Evolutionary conservation across 2,113 vertebrate species (phyloP).

Genomic region (Typhlomys cinereus): DNA sequence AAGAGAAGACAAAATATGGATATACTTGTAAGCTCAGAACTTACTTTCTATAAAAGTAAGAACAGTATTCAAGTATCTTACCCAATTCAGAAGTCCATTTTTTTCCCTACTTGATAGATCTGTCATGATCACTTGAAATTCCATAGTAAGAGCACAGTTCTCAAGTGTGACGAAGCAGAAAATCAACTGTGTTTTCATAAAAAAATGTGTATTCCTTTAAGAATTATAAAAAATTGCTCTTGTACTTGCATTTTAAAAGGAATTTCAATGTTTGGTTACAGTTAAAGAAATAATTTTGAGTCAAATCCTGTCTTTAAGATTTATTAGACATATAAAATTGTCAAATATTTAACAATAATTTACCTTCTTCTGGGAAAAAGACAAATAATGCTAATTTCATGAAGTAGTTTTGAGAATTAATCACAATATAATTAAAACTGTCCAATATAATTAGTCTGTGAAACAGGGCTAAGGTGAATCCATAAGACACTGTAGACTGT

Average conservation of each 20-base stretch:
- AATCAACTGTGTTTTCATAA: not conserved
- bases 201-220: not conserved
- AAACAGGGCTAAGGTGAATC: no score
- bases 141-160: not conserved
- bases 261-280: not conserved
- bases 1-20: not conserved
- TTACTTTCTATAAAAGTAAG: not conserved
- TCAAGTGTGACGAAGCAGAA: not conserved
- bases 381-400: not conserved
- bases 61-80: not conserved
- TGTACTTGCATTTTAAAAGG: not conserved
- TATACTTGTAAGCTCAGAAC: not conserved
- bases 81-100: not conserved
- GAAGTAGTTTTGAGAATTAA: not conserved
- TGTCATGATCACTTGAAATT: not conserved
- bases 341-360: not conserved
- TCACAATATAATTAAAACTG: not conserved
- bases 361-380: slow-evolving; percentile 6
- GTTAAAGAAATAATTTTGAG: not conserved
- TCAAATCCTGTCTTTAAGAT: not conserved
- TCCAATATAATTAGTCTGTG: not conserved
- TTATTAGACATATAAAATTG: not conserved
- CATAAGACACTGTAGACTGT: no score
- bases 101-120: not conserved
- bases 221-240: not conserved